phyloP scores from a whole-genome alignment of 2,797 vertebrate genomes.

The Lycodopsis pacificus region DNA sequence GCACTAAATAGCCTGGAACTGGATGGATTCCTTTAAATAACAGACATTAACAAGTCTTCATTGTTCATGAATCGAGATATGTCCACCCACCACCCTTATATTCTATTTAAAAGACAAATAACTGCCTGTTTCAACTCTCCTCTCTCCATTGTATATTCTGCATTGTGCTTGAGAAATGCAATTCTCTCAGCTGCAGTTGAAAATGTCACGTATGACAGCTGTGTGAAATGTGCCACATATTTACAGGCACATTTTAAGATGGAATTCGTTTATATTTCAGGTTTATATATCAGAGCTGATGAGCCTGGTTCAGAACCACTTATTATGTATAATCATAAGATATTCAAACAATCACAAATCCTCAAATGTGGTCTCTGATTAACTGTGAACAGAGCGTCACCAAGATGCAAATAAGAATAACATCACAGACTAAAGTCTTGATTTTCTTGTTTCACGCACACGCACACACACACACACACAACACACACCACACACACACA shows the following conservation, averaged over 20 bases:
- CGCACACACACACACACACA: slow-evolving; percentile 3
- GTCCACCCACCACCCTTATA: neutral
- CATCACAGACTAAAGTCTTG: slow-evolving; percentile 41
- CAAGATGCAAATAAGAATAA: slow-evolving; percentile 54
- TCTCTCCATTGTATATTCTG: slow-evolving; percentile 13
- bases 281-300: neutral
- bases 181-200: slow-evolving; percentile 8
- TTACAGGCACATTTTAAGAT: slow-evolving; percentile 13
- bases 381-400: slow-evolving; percentile 35
- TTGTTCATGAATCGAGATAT: neutral
- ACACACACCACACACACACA: slow-evolving; percentile 9
- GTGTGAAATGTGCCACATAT: slow-evolving; percentile 11
- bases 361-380: slow-evolving; percentile 52
- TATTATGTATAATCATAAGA: neutral
- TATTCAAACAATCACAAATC: slow-evolving; percentile 54
- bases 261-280: slow-evolving; percentile 1
- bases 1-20: slow-evolving; percentile 9
- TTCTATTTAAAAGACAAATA: slow-evolving; percentile 5
- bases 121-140: neutral
- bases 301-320: neutral
- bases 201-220: slow-evolving; percentile 1
- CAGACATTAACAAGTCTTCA: neutral
- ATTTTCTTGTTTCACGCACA: slow-evolving; percentile 58
- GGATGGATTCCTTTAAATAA: neutral
- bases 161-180: neutral